Evolutionary conservation across 2,797 vertebrate genomes (phyloP).

Genomic region (Lepilemur septentrionalis): DNA sequence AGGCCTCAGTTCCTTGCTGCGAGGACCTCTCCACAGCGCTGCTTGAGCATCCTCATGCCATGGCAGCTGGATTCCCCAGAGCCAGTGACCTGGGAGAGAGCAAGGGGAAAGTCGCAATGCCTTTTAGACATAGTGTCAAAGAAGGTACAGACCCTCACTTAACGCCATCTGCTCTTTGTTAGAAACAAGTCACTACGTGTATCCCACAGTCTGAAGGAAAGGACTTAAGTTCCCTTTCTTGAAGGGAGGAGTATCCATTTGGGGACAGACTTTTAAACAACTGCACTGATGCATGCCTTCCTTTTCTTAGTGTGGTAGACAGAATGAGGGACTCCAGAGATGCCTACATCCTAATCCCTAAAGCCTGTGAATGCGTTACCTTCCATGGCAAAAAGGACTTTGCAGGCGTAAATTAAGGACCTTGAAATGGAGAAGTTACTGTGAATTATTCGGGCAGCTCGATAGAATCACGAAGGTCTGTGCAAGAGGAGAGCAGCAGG

Average conservation of each 20-base stretch:
- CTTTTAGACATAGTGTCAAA: neutral
- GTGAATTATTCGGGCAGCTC: no score
- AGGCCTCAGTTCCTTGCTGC: neutral
- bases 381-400: neutral
- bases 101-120: neutral
- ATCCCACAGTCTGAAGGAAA: neutral
- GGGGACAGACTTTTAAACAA: neutral
- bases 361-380: neutral
- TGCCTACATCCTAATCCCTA: no score
- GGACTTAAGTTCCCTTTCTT: neutral
- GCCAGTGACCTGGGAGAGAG: neutral
- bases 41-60: neutral
- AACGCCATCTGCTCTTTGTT: neutral
- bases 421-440: neutral
- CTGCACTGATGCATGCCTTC: accelerated
- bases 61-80: neutral
- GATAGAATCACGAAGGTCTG: no score
- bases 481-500: neutral
- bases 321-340: neutral
- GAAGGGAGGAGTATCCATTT: neutral
- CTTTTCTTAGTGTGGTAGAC: neutral
- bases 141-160: neutral
- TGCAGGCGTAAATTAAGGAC: neutral
- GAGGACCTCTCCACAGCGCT: neutral
- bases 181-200: neutral